Evolutionary conservation across 2,888 invertebrate genomes (phyloP).

Genomic region (Drosophila ustulata): DNA sequence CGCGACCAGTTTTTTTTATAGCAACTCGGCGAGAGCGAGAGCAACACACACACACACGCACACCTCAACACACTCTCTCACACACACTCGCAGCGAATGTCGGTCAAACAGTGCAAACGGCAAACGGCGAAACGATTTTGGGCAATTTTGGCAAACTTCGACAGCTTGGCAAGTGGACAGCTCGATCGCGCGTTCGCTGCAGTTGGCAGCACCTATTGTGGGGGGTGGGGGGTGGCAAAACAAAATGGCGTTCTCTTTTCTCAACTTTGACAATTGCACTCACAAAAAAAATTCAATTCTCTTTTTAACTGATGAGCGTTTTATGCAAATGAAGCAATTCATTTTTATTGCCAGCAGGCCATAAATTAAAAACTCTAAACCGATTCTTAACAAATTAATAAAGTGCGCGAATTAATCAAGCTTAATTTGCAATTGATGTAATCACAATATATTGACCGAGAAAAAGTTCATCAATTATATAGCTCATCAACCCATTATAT

Average conservation of each 20-base stretch:
- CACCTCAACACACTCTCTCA: background rate
- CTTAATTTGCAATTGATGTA: background rate
- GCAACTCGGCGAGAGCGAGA: conserved; percentile 35
- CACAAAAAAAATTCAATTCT: background rate
- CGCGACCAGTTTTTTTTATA: conserved; percentile 52
- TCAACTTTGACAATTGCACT: conserved; percentile 1
- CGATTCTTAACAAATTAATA: background rate
- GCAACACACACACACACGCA: background rate
- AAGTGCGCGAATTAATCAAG: background rate
- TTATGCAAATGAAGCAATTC: background rate
- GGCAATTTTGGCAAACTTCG: background rate
- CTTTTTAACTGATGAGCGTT: background rate
- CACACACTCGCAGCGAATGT: conserved; percentile 35
- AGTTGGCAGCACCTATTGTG: conserved; percentile 17
- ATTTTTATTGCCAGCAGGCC: background rate
- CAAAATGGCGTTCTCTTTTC: conserved; percentile 43
- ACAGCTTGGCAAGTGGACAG: conserved; percentile 25
- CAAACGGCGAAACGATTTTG: conserved; percentile 10
- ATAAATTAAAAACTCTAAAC: background rate
- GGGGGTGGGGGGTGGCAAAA: conserved; percentile 21
- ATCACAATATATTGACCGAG: background rate
- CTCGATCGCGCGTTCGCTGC: background rate
- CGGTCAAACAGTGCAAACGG: conserved; percentile 39
- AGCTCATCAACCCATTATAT: too few relatives aligned
- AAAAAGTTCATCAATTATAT: too few relatives aligned